Conservation (phyloP, 2,888 invertebrate species). For the Eubasilissa splendida region DNA sequence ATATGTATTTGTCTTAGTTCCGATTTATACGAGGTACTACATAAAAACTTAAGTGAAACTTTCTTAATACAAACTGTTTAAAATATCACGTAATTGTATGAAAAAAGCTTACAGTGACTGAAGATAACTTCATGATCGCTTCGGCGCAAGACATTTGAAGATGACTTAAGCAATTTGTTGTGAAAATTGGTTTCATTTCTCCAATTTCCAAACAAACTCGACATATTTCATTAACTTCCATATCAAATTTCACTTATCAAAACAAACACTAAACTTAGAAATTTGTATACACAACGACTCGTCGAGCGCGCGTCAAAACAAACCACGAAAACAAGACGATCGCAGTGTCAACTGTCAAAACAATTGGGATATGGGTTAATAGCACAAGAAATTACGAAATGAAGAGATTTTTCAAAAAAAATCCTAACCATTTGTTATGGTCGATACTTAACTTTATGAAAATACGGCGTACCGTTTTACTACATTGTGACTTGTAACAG, state of each 20-base stretch:
- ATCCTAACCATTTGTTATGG: too few species aligned
- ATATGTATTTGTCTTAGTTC: too few species aligned
- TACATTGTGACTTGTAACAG: too few species aligned
- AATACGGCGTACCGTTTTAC: too few species aligned
- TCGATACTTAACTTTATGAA: too few species aligned
- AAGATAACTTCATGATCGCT: constrained; percentile 44
- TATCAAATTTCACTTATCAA: constrained; percentile 14
- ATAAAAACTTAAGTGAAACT: too few species aligned
- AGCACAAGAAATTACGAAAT: too few species aligned
- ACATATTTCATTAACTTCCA: constrained; percentile 48
- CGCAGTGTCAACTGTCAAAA: constrained; percentile 2
- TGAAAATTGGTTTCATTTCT: constrained; percentile 49
- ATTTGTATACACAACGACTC: background rate
- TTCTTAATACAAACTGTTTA: too few species aligned
- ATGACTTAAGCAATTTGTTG: constrained; percentile 43
- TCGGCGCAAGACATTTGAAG: constrained; percentile 50
- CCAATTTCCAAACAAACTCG: constrained; percentile 48
- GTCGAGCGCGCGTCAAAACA: background rate
- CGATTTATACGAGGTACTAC: too few species aligned
- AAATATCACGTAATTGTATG: background rate
- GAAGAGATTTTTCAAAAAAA: too few species aligned
- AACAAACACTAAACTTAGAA: background rate
- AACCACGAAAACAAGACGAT: background rate
- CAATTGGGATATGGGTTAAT: too few species aligned
- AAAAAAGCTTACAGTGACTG: constrained; percentile 32